Percentiles rank a stretch among this genome's conserved stretches.
phyloP scores from a whole-genome alignment of 2,797 vertebrate species.

The Danionella dracula region DNA sequence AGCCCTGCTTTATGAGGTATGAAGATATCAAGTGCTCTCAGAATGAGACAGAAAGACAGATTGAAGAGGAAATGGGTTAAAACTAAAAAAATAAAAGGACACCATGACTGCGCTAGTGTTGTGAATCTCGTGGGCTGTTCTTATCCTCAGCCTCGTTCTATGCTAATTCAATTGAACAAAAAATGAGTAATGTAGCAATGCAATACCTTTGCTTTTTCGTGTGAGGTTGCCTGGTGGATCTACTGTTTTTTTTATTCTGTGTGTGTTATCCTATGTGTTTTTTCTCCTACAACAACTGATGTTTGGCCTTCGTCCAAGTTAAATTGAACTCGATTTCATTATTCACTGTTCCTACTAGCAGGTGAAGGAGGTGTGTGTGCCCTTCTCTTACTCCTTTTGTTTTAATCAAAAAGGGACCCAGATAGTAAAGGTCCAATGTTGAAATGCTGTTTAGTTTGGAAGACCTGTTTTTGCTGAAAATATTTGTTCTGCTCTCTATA shows the following conservation, averaged over 20 bases:
- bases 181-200: neutral
- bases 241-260: constrained; percentile 57
- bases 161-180: constrained; percentile 14
- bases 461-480: too few relatives aligned
- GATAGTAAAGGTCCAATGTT: too few relatives aligned
- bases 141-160: constrained; percentile 12
- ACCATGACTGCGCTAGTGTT: neutral
- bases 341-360: constrained; percentile 53
- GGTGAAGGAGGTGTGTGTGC: neutral
- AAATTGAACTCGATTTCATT: constrained; percentile 50
- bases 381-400: neutral
- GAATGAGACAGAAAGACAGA: neutral
- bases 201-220: neutral
- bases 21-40: constrained; percentile 5
- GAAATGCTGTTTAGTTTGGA: too few relatives aligned
- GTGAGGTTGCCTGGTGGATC: constrained; percentile 13
- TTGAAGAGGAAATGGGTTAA: constrained; percentile 16
- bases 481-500: too few relatives aligned
- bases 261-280: constrained; percentile 55
- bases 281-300: constrained; percentile 52
- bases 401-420: too few relatives aligned
- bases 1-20: too few relatives aligned
- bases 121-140: constrained; percentile 10
- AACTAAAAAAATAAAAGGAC: neutral
- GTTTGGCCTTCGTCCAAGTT: constrained; percentile 52